A percentile compares a stretch with the other conserved stretches of the same genome.
Evolutionary conservation across 2,113 vertebrate species (phyloP).

Genomic region (Myotis davidii): DNA sequence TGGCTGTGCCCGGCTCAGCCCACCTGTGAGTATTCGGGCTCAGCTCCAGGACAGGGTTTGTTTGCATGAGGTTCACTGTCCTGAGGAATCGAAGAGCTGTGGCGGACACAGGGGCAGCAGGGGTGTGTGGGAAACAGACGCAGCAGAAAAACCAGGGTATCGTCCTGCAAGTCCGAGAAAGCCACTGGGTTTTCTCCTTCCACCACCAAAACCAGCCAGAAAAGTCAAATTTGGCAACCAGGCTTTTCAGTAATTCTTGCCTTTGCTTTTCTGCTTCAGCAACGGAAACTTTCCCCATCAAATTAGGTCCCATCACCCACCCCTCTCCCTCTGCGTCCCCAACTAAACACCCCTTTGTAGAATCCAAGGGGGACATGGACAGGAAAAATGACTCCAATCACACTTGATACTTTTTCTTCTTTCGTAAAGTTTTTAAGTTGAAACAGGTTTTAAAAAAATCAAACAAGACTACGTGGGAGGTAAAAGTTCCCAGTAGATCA

Average conservation of each 20-base stretch:
- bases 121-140: neutral
- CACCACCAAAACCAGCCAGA: neutral
- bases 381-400: neutral
- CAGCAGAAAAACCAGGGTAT: neutral
- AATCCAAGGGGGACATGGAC: neutral
- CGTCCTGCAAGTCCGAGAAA: neutral
- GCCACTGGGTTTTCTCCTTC: neutral
- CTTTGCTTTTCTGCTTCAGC: neutral
- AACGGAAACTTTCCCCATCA: neutral
- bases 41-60: neutral
- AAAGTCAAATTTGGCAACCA: neutral
- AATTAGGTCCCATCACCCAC: neutral
- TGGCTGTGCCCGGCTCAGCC: fast-evolving
- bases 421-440: neutral
- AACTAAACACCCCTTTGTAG: neutral
- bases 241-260: neutral
- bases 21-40: neutral
- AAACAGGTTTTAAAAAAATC: neutral
- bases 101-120: no score
- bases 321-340: neutral
- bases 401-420: neutral
- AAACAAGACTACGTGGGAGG: neutral
- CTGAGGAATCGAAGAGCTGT: neutral
- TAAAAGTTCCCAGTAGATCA: neutral
- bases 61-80: neutral